phyloP scores from a whole-genome alignment of 2,113 vertebrate species.

The Percopsis transmontana region DNA sequence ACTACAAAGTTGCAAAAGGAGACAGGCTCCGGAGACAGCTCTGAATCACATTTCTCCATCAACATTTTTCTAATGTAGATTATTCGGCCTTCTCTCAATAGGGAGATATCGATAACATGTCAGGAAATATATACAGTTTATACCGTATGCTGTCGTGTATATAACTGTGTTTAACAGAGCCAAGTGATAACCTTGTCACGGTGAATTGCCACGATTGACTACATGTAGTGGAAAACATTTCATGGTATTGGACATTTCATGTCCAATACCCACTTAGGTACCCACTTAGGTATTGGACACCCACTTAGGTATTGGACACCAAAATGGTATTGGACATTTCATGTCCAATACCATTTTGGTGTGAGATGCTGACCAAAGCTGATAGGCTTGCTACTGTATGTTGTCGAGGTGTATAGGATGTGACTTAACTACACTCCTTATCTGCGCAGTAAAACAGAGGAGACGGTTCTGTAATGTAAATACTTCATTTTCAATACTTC shows the following conservation, averaged over 20 bases:
- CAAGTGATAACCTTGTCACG: slow-evolving; percentile 67
- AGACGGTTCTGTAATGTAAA: no score
- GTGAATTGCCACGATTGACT: slow-evolving; percentile 45
- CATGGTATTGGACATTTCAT: slow-evolving; percentile 50
- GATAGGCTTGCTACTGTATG: slow-evolving; percentile 7
- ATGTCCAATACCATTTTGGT: slow-evolving; percentile 41
- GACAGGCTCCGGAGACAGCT: slow-evolving; percentile 2
- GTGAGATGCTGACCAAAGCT: slow-evolving; percentile 21
- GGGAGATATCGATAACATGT: slow-evolving; percentile 17
- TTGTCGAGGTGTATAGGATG: slow-evolving; percentile 11
- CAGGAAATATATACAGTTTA: slow-evolving; percentile 33
- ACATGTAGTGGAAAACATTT: slow-evolving; percentile 46
- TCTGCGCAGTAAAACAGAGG: neutral
- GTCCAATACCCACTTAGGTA: slow-evolving; percentile 40
- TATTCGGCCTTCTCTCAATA: neutral
- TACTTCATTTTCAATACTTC: no score
- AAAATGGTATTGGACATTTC: slow-evolving; percentile 49
- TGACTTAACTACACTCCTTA: no score
- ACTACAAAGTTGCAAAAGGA: slow-evolving; percentile 17
- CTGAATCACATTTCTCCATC: neutral
- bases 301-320: no score
- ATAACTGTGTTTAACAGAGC: slow-evolving; percentile 20
- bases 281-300: no score
- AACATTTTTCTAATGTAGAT: neutral
- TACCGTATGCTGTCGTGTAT: no score